Conservation (phyloP, 2,113 vertebrate species). For the Etia nguti region DNA sequence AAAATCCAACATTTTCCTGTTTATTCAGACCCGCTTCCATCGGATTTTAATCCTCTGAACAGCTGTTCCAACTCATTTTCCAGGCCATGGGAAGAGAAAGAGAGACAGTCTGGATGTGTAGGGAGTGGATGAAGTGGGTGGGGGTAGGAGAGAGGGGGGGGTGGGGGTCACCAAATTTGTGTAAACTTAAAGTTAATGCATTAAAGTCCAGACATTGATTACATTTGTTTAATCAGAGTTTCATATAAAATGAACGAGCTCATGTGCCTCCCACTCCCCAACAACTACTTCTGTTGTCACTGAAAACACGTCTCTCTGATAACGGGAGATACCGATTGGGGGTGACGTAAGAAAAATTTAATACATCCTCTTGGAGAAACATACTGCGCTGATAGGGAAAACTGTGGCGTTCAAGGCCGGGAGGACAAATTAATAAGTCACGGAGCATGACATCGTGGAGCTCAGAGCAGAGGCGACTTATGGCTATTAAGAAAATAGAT, state of each 20-base stretch:
- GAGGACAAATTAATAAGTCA: neutral
- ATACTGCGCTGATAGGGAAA: slow-evolving; percentile 2
- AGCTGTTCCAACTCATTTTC: slow-evolving; percentile 73
- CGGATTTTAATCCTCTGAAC: slow-evolving; percentile 67
- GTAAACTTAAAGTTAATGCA: slow-evolving; percentile 28
- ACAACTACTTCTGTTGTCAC: slow-evolving; percentile 22
- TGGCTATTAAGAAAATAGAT: neutral
- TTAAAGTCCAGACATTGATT: slow-evolving; percentile 26
- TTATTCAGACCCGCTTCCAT: slow-evolving; percentile 64
- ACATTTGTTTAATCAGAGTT: slow-evolving; percentile 19
- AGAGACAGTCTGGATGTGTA: neutral
- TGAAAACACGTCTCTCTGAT: slow-evolving; percentile 25
- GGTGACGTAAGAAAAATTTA: slow-evolving; percentile 27
- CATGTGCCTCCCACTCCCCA: neutral
- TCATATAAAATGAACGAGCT: slow-evolving; percentile 34
- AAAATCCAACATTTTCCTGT: slow-evolving; percentile 57
- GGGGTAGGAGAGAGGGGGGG: neutral
- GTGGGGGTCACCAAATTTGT: slow-evolving; percentile 10
- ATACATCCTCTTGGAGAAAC: slow-evolving; percentile 42
- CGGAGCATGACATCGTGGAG: neutral
- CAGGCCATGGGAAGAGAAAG: slow-evolving; percentile 52
- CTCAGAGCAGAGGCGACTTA: neutral
- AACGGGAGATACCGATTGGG: neutral
- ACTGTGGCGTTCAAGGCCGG: neutral
- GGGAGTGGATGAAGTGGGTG: neutral